phyloP scores from a whole-genome alignment of 2,113 vertebrate genomes.

The Eulacestoma nigropectus region DNA sequence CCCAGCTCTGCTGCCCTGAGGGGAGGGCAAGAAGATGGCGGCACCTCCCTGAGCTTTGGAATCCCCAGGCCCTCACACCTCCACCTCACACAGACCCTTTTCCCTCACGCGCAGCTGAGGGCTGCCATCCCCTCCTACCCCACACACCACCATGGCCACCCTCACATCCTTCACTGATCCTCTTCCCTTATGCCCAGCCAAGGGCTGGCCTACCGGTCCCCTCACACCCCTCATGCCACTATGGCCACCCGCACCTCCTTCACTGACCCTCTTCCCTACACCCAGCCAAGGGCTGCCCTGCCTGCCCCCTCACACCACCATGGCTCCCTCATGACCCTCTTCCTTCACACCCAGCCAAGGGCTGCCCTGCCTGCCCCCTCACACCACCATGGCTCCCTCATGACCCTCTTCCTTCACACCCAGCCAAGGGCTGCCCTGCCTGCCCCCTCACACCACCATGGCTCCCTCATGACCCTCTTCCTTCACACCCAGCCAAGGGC shows the following conservation, averaged over 20 bases:
- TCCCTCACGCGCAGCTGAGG: neutral
- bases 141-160: neutral
- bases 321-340: neutral
- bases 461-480: neutral
- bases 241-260: too few relatives aligned
- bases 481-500: neutral
- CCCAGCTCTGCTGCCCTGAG: neutral
- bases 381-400: neutral
- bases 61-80: neutral
- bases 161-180: neutral
- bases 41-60: neutral
- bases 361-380: neutral
- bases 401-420: neutral
- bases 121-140: neutral
- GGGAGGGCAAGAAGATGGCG: fast-evolving
- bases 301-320: neutral
- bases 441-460: neutral
- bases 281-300: neutral
- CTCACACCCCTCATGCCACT: neutral
- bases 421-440: neutral
- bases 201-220: neutral
- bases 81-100: neutral
- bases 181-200: neutral
- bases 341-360: neutral
- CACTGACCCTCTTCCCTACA: neutral